Conservation (phyloP, 2,113 vertebrate species). For the Dunckerocampus dactyliophorus region DNA sequence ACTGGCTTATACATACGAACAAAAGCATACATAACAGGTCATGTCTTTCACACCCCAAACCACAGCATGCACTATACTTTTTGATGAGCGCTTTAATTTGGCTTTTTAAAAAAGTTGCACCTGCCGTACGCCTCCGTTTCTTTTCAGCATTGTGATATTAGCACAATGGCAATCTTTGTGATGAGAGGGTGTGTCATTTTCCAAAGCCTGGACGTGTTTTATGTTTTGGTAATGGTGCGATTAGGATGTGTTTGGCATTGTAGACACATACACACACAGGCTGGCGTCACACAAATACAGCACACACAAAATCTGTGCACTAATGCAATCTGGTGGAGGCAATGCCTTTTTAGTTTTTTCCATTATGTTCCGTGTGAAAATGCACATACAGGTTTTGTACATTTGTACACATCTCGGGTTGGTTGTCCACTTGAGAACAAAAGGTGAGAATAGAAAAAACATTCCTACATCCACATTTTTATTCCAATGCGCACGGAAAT, state of each 20-base stretch:
- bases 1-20: neutral
- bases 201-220: neutral
- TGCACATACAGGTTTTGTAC: too few relatives aligned
- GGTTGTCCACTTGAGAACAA: too few relatives aligned
- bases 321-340: neutral
- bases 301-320: neutral
- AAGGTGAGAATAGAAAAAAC: too few relatives aligned
- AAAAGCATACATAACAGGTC: neutral
- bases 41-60: conserved; percentile 2
- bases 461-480: too few relatives aligned
- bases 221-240: conserved; percentile 4
- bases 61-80: neutral
- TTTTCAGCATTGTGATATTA: neutral
- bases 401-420: too few relatives aligned
- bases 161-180: conserved; percentile 1
- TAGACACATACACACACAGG: neutral
- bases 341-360: too few relatives aligned
- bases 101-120: neutral
- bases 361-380: too few relatives aligned
- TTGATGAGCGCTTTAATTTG: conserved; percentile 4
- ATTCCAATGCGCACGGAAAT: too few relatives aligned
- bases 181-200: neutral
- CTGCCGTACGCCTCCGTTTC: neutral
- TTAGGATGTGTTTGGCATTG: conserved; percentile 1
- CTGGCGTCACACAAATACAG: neutral